Base-by-base conservation (phyloP, 2,113 vertebrate genomes). In the Reinhardtius hippoglossoides region DNA sequence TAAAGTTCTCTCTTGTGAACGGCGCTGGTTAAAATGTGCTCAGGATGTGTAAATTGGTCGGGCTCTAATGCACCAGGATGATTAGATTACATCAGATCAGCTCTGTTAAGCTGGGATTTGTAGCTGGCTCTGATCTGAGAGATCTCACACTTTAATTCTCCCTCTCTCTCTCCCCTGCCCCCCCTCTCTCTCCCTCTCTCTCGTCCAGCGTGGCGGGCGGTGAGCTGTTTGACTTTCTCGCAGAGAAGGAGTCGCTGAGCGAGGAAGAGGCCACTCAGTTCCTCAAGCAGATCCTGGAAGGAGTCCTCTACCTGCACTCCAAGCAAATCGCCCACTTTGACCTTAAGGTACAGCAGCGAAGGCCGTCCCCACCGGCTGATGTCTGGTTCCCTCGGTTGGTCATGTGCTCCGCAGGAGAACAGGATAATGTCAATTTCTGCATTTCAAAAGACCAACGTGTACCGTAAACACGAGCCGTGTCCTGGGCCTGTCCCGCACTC, bases 261-360 rank as follows among this genome's bases (percentile, higher is more conserved):
- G 97, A 99, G 91, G 98, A 99, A 80, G 97, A 99, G 85, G 98
- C 98, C 75, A 99, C 98, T 0, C 97, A 98, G 92, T 99, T 99
- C 94, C 97, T 99, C 71, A 99, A 99, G 82, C 98, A 99, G 90
- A 99, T 99, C 88, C 95, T 99, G 81, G 98, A 97, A 18, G 98
- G 98, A 24, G 98, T 99, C 90, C 94, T 95, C 87, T 99, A 99
- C 93, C 96, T 99, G 54, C 98, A 99, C 90, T 96, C 96, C 76
- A 97, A 98, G 81, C 94, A 95, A 31, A 98, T 99, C 54, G 97
- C 98, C 64, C 98, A 99, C 93, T 99, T 99, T 73, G 98, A 99
- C 94, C 96, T 99, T 31, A 99, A 99, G 98, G 97, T 99, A 91
- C 0, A 5, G 5, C 63, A 4, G 10, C 58, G 54, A 16, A 12